A percentile compares a stretch with the other conserved stretches of the same genome.
phyloP scores from a whole-genome alignment of 2,797 vertebrate species.

The Melanotaenia pygmaea region DNA sequence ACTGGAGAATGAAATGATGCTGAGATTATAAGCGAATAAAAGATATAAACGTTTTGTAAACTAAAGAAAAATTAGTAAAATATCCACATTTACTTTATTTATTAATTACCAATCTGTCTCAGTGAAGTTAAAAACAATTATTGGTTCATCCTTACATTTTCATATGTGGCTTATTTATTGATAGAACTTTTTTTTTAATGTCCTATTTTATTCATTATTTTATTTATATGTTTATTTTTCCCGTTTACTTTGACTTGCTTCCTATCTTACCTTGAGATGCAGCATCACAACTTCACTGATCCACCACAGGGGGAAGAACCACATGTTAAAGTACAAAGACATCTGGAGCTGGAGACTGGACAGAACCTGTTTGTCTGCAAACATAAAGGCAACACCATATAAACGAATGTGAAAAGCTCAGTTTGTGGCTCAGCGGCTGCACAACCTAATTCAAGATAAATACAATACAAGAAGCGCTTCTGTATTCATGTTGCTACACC shows the following conservation, averaged over 20 bases:
- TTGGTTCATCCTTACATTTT: too few species aligned
- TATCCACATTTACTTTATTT: too few species aligned
- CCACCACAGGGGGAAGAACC: conserved; percentile 97
- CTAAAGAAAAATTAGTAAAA: too few species aligned
- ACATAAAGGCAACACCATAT: not conserved
- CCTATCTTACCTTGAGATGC: conserved; percentile 87
- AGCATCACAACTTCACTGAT: conserved; percentile 88
- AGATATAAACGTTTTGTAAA: too few species aligned
- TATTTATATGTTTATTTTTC: too few species aligned
- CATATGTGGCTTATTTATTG: too few species aligned
- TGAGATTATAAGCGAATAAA: too few species aligned
- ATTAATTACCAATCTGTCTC: too few species aligned
- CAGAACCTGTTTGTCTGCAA: conserved; percentile 86
- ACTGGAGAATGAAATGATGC: too few species aligned
- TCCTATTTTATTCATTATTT: too few species aligned
- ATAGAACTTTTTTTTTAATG: too few species aligned
- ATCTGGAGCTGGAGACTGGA: conserved; percentile 94
- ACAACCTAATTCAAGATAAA: not conserved
- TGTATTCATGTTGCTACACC: not conserved
- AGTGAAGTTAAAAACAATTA: too few species aligned
- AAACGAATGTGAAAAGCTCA: not conserved
- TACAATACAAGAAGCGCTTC: fast-evolving
- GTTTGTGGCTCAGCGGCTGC: not conserved
- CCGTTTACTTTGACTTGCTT: not conserved
- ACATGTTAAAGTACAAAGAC: conserved; percentile 95